Evolutionary conservation across 2,113 vertebrate genomes (phyloP).

Genomic region (Tupaia tana): DNA sequence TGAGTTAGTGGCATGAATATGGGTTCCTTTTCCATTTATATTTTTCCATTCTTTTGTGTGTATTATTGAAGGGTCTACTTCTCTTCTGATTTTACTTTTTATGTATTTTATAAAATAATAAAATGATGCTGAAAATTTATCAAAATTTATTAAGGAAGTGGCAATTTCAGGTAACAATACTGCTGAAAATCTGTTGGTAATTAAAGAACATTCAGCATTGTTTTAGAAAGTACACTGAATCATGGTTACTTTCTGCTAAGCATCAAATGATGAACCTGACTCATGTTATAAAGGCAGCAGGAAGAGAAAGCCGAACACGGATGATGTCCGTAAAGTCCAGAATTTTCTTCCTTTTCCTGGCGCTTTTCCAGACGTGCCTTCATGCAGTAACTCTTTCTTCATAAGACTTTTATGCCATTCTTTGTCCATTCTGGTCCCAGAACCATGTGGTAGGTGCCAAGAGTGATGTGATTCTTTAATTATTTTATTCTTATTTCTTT

Average conservation of each 20-base stretch:
- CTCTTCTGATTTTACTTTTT: neutral
- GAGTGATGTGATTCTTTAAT: neutral
- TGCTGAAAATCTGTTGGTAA: neutral
- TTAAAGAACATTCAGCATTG: neutral
- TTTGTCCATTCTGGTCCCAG: neutral
- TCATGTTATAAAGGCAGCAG: neutral
- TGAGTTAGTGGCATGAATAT: neutral
- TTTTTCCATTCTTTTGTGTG: neutral
- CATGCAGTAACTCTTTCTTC: neutral
- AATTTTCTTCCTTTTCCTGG: neutral
- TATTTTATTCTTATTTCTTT: neutral
- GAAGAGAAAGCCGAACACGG: neutral
- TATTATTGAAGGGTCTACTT: neutral
- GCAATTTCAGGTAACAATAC: neutral
- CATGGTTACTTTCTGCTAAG: neutral
- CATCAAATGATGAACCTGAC: neutral
- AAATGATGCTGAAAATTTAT: neutral
- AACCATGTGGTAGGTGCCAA: neutral
- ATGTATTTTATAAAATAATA: neutral
- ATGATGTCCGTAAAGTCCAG: neutral
- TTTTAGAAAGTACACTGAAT: neutral
- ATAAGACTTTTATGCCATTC: neutral
- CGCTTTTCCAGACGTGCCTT: neutral
- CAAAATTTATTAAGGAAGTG: neutral
- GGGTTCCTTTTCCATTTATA: neutral